Evolutionary conservation across 2,888 invertebrate species (phyloP), one percentile per base, ranked within the genome.

Genomic region (Chymomyza procnemis): DNA sequence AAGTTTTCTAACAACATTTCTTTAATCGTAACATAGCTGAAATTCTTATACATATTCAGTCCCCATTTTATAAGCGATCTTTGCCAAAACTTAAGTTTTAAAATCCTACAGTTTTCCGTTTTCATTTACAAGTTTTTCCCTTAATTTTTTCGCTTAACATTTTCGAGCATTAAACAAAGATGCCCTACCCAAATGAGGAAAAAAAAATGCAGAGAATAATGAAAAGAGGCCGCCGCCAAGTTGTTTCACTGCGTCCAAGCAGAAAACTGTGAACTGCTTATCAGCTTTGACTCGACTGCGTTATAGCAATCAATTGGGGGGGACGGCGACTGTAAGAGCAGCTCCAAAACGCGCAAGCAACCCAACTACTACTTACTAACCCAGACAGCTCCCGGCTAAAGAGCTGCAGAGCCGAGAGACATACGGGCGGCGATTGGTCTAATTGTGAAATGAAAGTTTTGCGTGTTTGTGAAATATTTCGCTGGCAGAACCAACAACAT

Each of bases 231-330:
- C 34, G 34, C 34, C 34, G 34, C 34, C 34, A 41, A 41, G 34
- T 12, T 41, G 12, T 41, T 41, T 41, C 34, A 41, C 12, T 41
- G 50, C 50, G 50, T 50, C 50, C 16, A 50, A 41, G 19, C 19
- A 18, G 50, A 50, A 61, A 61, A 61, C 60, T 22, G 21, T 41
- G 58, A 58, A 58, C 6, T 55, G 55, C 22, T 55, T 55, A 22
- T 55, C 19, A 18, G 6, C 16, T 18, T 18, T 50, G 18, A 8
- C 14, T 50, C 6, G n/a, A 50, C 50, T 50, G 50, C 34, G 34
- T 50, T 54, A 55, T 59, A 52, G 65, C 59, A 60, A 59, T 59
- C 60, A 52, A 47, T n/a, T n/a, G n/a, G n/a, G 54, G 50, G 54
- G 34, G 9, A 41, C 26, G 34, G 6, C 34, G 12, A 41, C 34